phyloP scores from a whole-genome alignment of 2,888 invertebrate genomes.

The Dastarcus helophoroides region DNA sequence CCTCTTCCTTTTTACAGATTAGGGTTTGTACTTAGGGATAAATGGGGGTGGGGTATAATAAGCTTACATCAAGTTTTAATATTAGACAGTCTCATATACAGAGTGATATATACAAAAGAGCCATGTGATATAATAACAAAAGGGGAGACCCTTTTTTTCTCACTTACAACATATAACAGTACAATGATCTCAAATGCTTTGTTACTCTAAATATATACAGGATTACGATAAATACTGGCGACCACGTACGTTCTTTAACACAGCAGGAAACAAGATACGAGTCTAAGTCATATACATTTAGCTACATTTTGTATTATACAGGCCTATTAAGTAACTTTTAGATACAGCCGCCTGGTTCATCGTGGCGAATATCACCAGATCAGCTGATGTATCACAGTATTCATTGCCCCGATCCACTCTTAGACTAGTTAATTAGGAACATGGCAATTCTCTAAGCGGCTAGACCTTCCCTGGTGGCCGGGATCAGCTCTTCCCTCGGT shows the following conservation, averaged over 20 bases:
- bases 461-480: conserved; percentile 60
- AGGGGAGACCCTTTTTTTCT: conserved; percentile 13
- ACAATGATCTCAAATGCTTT: conserved; percentile 29
- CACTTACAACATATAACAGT: conserved; percentile 31
- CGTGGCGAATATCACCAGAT: conserved; percentile 27
- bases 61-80: conserved; percentile 24
- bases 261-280: conserved; percentile 31
- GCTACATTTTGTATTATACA: conserved; percentile 22
- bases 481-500: conserved; percentile 40
- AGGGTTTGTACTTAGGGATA: conserved; percentile 27
- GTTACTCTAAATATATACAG: conserved; percentile 20
- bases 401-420: conserved; percentile 37
- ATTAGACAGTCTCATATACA: conserved; percentile 36
- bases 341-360: conserved; percentile 19
- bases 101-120: conserved; percentile 31
- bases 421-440: conserved; percentile 41
- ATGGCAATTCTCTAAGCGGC: conserved; percentile 48
- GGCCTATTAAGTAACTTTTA: conserved; percentile 11
- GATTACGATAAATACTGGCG: conserved; percentile 37
- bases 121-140: conserved; percentile 24
- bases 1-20: too few relatives aligned
- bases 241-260: conserved; percentile 29
- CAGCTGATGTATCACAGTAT: conserved; percentile 41
- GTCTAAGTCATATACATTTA: conserved; percentile 33
- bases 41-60: conserved; percentile 12